Evolutionary conservation across 2,113 vertebrate genomes (phyloP).

Genomic region (Synodontis membranacea): DNA sequence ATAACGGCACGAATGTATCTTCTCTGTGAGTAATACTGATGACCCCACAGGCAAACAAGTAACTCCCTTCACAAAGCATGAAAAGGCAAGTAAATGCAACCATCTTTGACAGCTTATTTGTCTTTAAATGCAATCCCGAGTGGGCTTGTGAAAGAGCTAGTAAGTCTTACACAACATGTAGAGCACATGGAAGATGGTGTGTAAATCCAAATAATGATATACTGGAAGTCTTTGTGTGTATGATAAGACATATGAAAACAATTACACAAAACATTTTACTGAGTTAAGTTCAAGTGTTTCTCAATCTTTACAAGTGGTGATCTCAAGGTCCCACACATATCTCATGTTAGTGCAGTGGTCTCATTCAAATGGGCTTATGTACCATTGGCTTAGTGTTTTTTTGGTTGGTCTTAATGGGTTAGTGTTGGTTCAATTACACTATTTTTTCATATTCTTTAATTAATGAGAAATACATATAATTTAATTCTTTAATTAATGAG

Average conservation of each 20-base stretch:
- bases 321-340: background rate
- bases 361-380: background rate
- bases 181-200: background rate
- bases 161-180: background rate
- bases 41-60: background rate
- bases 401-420: background rate
- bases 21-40: background rate
- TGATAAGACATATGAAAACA: background rate
- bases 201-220: background rate
- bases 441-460: background rate
- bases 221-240: background rate
- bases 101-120: background rate
- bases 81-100: constrained; percentile 9
- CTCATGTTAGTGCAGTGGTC: background rate
- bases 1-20: background rate
- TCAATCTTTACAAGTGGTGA: background rate
- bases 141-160: background rate
- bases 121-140: background rate
- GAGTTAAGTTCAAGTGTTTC: background rate
- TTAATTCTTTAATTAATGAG: background rate
- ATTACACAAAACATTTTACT: background rate
- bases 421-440: background rate
- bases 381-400: background rate
- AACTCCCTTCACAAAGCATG: background rate
- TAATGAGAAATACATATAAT: too few relatives aligned